Base-by-base conservation (phyloP, 2,888 invertebrate genomes). In the Netelia inedita region DNA sequence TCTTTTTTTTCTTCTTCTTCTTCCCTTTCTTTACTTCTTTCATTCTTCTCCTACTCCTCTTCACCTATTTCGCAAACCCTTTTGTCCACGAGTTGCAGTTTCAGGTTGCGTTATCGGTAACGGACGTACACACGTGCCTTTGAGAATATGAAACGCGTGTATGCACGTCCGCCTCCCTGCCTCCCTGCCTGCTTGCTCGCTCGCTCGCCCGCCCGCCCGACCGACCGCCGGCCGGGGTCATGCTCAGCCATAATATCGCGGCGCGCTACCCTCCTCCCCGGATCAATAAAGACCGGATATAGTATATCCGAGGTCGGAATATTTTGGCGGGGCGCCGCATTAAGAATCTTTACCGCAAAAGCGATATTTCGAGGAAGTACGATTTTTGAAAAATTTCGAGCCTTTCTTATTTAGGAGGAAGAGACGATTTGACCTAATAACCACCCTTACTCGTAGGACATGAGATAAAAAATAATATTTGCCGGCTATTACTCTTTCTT, bases 21-120 rank as follows among this genome's bases (percentile, higher is more conserved):
- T n/a, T n/a, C 28, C 19, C 35, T 41, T 19, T 65, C 23, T 79
- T 46, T 78, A 55, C 71, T 28, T 59, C 65, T 66, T 16, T 55
- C 55, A 28, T n/a, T 50, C 43, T 55, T 68, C 59, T 68, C 35
- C 35, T 28, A 41, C 43, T 55, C 50, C 73, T n/a, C 10, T 65
- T 78, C 63, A 73, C 68, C 74, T 78, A 74, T 68, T 74, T 79
- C 79, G 28, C 79, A 55, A 55, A 65, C 55, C 69, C 85, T 82
- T 85, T 85, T 85, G 85, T 85, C 79, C 74, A 50, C 23, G 82
- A 79, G 74, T 85, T 85, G 82, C 82, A 85, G 82, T 82, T 82
- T 85, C 85, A 82, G 79, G 85, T 72, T 85, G 85, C 79, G 74
- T 82, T 85, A 82, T 85, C 85, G 82, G 85, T 75, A 82, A 85